A percentile compares a stretch with the other conserved stretches of the same genome.
Conservation (phyloP, 2,888 invertebrate species). For the Mycogona germanica region DNA sequence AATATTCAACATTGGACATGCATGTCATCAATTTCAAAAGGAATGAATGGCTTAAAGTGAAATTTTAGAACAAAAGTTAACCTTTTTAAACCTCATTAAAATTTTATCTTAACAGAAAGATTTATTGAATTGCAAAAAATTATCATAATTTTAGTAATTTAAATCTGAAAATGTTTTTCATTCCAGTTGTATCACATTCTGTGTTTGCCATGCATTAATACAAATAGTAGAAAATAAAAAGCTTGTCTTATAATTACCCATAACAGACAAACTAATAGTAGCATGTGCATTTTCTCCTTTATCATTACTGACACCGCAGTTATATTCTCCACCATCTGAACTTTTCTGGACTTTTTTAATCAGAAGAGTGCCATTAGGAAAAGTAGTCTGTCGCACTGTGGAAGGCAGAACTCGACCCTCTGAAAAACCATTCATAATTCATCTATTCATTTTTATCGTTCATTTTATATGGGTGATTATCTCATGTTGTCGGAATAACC, state of each 20-base stretch:
- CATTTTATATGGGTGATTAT: neutral
- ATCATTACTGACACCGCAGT: constrained; percentile 9
- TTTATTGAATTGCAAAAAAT: too few relatives aligned
- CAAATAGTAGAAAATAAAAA: neutral
- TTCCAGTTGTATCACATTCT: too few relatives aligned
- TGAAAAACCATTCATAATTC: neutral
- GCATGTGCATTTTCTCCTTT: constrained; percentile 11
- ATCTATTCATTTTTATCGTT: neutral
- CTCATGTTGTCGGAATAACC: too few relatives aligned
- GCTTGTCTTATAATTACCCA: constrained; percentile 8
- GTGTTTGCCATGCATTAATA: too few relatives aligned
- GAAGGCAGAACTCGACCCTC: constrained; percentile 2
- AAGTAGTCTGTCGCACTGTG: constrained; percentile 10
- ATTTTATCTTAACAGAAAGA: too few relatives aligned
- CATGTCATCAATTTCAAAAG: neutral
- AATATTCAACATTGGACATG: constrained; percentile 12
- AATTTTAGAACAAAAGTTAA: too few relatives aligned
- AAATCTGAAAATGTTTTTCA: too few relatives aligned
- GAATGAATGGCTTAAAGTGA: neutral
- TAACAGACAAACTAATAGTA: constrained; percentile 4
- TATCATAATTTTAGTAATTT: too few relatives aligned
- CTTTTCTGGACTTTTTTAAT: neutral
- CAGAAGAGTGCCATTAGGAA: constrained; percentile 10
- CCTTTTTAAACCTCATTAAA: neutral
- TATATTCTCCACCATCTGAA: constrained; percentile 5